Percentiles rank a stretch among this genome's conserved stretches.
Conservation (phyloP, 1,140 invertebrate genomes). For the Diorhabda elongata region DNA sequence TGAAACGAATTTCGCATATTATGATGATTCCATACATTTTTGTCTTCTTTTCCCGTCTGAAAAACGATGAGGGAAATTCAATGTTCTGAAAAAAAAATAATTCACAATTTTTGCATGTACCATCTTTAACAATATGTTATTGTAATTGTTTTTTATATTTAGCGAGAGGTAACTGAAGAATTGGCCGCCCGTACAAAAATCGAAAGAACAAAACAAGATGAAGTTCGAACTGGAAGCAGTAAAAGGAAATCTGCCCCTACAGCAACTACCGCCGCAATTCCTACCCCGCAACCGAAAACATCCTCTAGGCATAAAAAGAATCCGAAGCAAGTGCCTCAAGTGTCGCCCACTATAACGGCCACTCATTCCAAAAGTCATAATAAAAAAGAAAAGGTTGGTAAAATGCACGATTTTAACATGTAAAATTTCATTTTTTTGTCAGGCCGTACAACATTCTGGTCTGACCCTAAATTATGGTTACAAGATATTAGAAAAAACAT, state of each 20-base stretch:
- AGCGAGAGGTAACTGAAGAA: conserved; percentile 70
- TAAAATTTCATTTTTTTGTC: too few relatives aligned
- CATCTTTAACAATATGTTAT: neutral
- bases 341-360: conserved; percentile 32
- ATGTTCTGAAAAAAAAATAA: neutral
- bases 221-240: conserved; percentile 57
- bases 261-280: conserved; percentile 48
- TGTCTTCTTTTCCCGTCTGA: conserved; percentile 1
- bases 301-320: conserved; percentile 29
- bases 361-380: conserved; percentile 7
- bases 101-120: neutral
- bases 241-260: conserved; percentile 56
- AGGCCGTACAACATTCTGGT: too few relatives aligned
- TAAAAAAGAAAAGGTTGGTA: conserved; percentile 27
- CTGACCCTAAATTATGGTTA: too few relatives aligned
- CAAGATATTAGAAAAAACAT: too few relatives aligned
- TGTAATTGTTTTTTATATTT: conserved; percentile 20
- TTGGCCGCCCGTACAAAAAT: conserved; percentile 63
- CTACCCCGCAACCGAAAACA: conserved; percentile 36
- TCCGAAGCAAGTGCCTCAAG: conserved; percentile 41
- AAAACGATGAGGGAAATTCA: neutral
- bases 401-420: neutral
- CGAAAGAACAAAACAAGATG: conserved; percentile 66
- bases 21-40: neutral
- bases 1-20: neutral